phyloP scores from a whole-genome alignment of 2,113 vertebrate species.

The Tachycineta bicolor region DNA sequence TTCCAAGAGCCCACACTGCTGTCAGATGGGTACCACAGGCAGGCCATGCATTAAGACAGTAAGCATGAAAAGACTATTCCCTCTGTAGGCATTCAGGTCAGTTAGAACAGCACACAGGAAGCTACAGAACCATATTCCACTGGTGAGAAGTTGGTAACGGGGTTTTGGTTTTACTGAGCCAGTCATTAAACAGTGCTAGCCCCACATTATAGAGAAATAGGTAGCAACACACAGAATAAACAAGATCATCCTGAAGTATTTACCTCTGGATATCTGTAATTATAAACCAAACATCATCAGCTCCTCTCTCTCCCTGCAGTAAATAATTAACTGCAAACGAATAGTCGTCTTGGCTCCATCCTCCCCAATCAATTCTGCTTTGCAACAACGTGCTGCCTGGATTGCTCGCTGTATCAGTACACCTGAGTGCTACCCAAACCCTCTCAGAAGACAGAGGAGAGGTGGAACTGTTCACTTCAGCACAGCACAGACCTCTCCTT shows the following conservation, averaged over 20 bases:
- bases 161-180: background rate
- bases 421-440: background rate
- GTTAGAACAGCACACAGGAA: background rate
- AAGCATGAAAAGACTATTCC: background rate
- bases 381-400: accelerated
- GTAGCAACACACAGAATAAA: background rate
- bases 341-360: background rate
- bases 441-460: background rate
- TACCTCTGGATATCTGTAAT: background rate
- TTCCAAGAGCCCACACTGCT: background rate
- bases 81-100: background rate
- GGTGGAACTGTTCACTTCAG: background rate
- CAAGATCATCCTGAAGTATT: background rate
- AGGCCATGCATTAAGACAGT: background rate
- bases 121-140: background rate
- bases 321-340: conserved; percentile 51
- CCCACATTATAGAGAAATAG: background rate
- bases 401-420: background rate
- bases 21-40: background rate
- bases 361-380: conserved; percentile 12
- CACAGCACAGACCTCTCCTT: background rate
- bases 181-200: background rate
- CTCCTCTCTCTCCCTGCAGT: background rate
- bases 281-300: conserved; percentile 1
- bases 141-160: background rate